These are phyloP conservation scores for Drosophila macrothrix DNA, from an alignment of 2,888 invertebrate genomes.

Conservation along the genomic window DNA sequence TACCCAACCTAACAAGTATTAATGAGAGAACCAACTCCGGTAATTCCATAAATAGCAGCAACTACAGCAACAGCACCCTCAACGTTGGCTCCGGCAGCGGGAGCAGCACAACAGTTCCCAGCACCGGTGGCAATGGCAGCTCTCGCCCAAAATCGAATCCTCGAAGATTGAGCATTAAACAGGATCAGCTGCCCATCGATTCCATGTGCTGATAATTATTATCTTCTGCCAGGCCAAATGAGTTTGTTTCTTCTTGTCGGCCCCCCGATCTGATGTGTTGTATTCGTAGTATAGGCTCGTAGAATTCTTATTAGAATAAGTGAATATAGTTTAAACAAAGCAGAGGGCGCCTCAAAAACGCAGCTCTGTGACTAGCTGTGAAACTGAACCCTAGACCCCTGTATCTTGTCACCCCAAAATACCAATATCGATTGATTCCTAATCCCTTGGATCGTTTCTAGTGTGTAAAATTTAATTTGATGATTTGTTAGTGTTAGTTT, in stretches of 20 bases:
- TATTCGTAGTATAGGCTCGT: conserved; percentile 56
- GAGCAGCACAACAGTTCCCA: conserved; percentile 28
- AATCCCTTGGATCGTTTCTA: conserved; percentile 27
- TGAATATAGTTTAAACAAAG: conserved; percentile 20
- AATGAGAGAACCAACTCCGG: conserved; percentile 83
- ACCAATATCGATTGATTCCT: conserved; percentile 25
- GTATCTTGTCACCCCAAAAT: background rate
- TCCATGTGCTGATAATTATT: conserved; percentile 84
- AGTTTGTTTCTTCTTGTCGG: background rate
- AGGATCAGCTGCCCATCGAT: conserved; percentile 84
- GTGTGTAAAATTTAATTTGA: conserved; percentile 43
- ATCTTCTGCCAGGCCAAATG: background rate
- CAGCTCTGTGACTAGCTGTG: conserved; percentile 55
- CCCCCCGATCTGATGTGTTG: conserved; percentile 48
- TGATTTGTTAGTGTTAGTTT: conserved; percentile 67
- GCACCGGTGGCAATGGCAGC: conserved; percentile 48
- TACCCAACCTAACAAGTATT: conserved; percentile 84
- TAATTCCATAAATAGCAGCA: conserved; percentile 79
- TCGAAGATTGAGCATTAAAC: conserved; percentile 84
- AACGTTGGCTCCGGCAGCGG: conserved; percentile 41
- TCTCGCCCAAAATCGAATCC: conserved; percentile 69
- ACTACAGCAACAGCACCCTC: conserved; percentile 67
- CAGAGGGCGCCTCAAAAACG: conserved; percentile 44
- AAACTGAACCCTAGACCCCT: conserved; percentile 22
- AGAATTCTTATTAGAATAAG: conserved; percentile 46